Percentiles rank a stretch among this genome's conserved stretches.
Evolutionary conservation across 2,888 invertebrate genomes (phyloP).

Genomic region (Litoditis marina): DNA sequence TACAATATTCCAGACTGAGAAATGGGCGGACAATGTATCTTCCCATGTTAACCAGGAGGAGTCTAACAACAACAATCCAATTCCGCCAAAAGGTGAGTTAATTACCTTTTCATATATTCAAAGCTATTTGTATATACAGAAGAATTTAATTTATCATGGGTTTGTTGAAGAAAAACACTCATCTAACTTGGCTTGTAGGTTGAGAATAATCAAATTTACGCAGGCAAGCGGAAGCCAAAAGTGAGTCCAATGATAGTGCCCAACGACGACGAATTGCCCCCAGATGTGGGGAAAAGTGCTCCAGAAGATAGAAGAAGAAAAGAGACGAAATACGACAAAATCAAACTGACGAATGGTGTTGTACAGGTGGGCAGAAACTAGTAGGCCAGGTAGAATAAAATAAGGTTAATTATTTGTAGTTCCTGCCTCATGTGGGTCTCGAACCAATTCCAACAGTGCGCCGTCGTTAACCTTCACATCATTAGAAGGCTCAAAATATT

Average conservation of each 20-base stretch:
- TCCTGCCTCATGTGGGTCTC: too few species aligned
- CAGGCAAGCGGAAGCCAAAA: slow-evolving; percentile 25
- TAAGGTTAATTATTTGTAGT: too few species aligned
- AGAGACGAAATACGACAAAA: slow-evolving; percentile 33
- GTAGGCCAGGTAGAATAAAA: neutral
- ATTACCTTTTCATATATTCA: neutral
- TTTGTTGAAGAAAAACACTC: neutral
- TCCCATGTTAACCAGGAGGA: too few species aligned
- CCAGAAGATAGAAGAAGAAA: neutral
- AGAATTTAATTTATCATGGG: too few species aligned
- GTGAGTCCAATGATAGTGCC: slow-evolving; percentile 17
- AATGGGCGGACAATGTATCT: too few species aligned
- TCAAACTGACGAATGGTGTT: slow-evolving; percentile 56
- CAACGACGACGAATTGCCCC: neutral
- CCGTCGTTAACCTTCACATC: too few species aligned
- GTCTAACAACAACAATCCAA: neutral
- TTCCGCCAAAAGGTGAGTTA: neutral
- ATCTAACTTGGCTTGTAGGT: neutral
- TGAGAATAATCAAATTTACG: neutral
- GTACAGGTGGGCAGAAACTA: slow-evolving; percentile 35
- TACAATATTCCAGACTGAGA: too few species aligned
- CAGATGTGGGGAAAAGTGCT: neutral
- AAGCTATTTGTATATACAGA: too few species aligned
- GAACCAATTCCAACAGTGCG: too few species aligned
- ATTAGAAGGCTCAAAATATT: too few species aligned